Evolutionary conservation across 2,797 vertebrate species (phyloP).

Genomic region (Fringilla coelebs): DNA sequence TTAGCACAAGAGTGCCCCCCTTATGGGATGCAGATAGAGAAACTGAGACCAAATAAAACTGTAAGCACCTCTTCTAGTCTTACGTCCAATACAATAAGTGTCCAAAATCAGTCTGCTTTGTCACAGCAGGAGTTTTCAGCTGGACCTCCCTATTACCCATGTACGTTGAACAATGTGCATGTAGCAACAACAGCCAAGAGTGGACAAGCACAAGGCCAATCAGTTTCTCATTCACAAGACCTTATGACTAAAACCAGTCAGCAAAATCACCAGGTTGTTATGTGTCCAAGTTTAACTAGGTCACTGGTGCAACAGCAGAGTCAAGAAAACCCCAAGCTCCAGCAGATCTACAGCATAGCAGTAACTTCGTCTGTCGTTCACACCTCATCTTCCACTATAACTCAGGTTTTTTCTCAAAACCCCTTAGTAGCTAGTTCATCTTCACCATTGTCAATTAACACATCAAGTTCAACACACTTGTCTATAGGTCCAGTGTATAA

Average conservation of each 20-base stretch:
- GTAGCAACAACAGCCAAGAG: conserved; percentile 66
- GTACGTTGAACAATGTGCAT: conserved; percentile 72
- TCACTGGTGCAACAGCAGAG: conserved; percentile 72
- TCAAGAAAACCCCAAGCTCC: conserved; percentile 81
- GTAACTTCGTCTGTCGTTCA: conserved; percentile 79
- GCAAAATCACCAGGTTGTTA: conserved; percentile 70
- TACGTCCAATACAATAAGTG: conserved; percentile 69
- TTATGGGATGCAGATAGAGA: conserved; percentile 77
- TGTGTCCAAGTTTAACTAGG: conserved; percentile 74
- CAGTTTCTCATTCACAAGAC: conserved; percentile 65
- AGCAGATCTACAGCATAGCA: conserved; percentile 83
- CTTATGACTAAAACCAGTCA: conserved; percentile 60
- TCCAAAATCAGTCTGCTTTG: conserved; percentile 74
- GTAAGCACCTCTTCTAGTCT: conserved; percentile 74
- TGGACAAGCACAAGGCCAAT: conserved; percentile 71
- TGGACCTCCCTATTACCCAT: conserved; percentile 79
- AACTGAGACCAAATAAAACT: conserved; percentile 77
- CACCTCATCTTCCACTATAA: conserved; percentile 79
- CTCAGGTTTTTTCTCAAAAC: conserved; percentile 86
- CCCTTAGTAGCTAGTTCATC: conserved; percentile 87
- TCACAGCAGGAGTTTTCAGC: conserved; percentile 79
- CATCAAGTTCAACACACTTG: conserved; percentile 85
- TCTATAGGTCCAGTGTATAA: conserved; percentile 85
- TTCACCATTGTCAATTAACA: conserved; percentile 83
- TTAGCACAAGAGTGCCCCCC: conserved; percentile 84